Percentiles rank a stretch among this genome's conserved stretches.
These are phyloP conservation scores for Forbesichthys papilliferus DNA, from an alignment of 2,113 vertebrate species.

Conservation along the genomic window DNA sequence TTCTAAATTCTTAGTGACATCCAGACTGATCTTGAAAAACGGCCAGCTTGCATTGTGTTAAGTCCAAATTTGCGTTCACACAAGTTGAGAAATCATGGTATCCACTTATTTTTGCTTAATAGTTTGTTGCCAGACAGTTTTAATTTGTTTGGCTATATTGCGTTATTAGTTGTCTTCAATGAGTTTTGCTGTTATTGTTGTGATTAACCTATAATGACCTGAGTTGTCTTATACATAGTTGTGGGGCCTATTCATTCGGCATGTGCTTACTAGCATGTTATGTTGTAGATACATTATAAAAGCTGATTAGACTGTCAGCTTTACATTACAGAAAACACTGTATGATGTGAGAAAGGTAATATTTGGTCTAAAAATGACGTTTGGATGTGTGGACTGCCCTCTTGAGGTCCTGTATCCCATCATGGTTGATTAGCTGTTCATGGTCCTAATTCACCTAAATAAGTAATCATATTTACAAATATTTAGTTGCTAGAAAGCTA, in stretches of 20 bases:
- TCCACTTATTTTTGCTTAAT: neutral
- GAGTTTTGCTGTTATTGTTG: too few species aligned
- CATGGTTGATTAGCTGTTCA: slow-evolving; percentile 38
- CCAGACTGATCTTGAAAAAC: neutral
- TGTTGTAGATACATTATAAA: too few species aligned
- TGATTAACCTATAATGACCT: too few species aligned
- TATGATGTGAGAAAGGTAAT: neutral
- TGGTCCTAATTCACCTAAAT: slow-evolving; percentile 27
- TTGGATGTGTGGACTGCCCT: slow-evolving; percentile 59
- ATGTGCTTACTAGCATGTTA: too few species aligned
- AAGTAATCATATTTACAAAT: slow-evolving; percentile 18
- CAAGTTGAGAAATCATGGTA: neutral
- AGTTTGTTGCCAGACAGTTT: neutral
- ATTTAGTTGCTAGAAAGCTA: slow-evolving; percentile 19
- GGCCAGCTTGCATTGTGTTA: neutral
- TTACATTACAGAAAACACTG: too few species aligned
- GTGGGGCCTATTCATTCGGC: too few species aligned
- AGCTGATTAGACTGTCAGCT: too few species aligned
- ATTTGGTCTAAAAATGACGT: slow-evolving; percentile 23
- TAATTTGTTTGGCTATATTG: neutral
- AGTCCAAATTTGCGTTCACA: neutral
- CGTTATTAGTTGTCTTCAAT: neutral
- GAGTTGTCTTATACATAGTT: too few species aligned
- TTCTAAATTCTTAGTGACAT: slow-evolving; percentile 8
- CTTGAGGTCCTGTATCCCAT: slow-evolving; percentile 51